Evolutionary conservation across 1,140 invertebrate genomes (phyloP), one percentile per base, ranked within the genome.

Genomic region (Papilio aristodemus): DNA sequence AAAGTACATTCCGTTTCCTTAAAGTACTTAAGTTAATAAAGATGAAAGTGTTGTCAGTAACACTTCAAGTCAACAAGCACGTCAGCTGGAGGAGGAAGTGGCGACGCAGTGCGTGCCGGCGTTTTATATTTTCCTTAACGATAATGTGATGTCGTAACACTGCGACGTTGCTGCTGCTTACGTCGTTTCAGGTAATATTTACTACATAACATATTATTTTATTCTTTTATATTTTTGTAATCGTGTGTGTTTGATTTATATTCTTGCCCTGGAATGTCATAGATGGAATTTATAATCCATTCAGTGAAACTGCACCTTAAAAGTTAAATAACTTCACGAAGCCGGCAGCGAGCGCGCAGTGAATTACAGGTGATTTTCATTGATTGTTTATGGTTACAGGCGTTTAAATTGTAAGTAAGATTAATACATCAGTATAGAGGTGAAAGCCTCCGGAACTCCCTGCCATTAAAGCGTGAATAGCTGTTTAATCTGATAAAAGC

Each of bases 41-140:
- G 46, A 9, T 54, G 22, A 19, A 14, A 54, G 46, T 32, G 10
- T 4, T 54, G 19, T 46, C 14, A 54, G 46, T 54, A 22, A 22
- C 14, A 46, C 14, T 54, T 54, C 19, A 54, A 54, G 46, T 54
- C 19, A 54, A 54, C 46, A 54, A 54, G 46, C 22, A 22, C 10
- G 27, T 32, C 27, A 22, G 22, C 19, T 54, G 11, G 22, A 46
- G 46, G 22, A 46, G 46, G 19, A 22, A 54, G 46, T 54, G 11
- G 46, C n/a, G 46, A 4, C 46, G 19, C 10, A 19, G 17, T 54
- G 46, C 46, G 46, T 54, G 46, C 4, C 19, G 46, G 2, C 38
- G 17, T 54, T 54, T 54, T 54, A 54, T 54, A 54, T 54, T 54
- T 54, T 54, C 46, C 46, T 54, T 54, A 54, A 54, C 46, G 46